These are phyloP conservation scores for Mycalesis mineus DNA, from an alignment of 2,888 invertebrate genomes.

Conservation along the genomic window DNA sequence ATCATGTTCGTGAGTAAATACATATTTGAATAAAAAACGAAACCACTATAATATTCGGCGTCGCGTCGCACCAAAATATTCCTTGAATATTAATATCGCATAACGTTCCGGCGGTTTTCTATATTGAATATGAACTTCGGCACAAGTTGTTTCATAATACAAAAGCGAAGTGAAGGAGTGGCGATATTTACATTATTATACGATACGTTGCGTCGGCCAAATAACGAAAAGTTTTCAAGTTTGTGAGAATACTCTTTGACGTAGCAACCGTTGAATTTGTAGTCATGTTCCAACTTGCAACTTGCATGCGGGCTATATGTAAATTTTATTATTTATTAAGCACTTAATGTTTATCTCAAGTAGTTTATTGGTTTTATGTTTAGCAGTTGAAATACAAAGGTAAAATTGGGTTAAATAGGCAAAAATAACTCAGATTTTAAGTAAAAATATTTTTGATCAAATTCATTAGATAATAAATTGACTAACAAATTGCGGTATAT, in stretches of 20 bases:
- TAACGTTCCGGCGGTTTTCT: background rate
- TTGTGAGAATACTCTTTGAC: background rate
- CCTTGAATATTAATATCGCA: background rate
- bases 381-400: background rate
- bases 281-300: background rate
- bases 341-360: too few species aligned
- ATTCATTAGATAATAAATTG: too few species aligned
- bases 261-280: background rate
- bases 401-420: too few species aligned
- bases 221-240: background rate
- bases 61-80: background rate
- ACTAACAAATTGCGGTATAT: too few species aligned
- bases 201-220: conserved; percentile 2
- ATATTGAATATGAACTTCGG: background rate
- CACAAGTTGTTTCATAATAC: conserved; percentile 1
- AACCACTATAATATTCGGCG: background rate
- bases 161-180: background rate
- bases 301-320: background rate
- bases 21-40: background rate
- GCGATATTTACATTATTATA: conserved; percentile 4
- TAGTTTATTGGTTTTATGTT: too few species aligned
- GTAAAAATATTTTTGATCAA: too few species aligned
- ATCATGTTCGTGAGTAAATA: too few species aligned
- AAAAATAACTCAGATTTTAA: too few species aligned
- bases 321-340: too few species aligned